Base-by-base conservation (phyloP, 2,888 invertebrate genomes). In the Exephanes ischioxanthus region DNA sequence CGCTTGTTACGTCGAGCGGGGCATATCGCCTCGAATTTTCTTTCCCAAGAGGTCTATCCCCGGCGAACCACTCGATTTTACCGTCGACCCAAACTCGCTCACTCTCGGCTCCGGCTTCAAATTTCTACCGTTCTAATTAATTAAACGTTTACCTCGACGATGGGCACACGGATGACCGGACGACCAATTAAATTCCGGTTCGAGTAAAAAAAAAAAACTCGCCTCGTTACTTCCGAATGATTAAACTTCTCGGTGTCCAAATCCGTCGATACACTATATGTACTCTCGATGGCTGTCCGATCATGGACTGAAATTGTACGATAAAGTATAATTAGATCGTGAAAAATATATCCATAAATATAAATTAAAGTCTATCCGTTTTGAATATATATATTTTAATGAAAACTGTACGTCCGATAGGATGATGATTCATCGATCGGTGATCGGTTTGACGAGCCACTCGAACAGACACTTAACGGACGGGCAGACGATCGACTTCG, bases 71-170 rank as follows among this genome's bases (percentile, higher is more conserved):
- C 30, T 45, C 67, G 51, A 67, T 66, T 37, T 53, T 73, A 70
- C 72, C 41, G 73, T 58, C 53, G 55, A 30, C 73, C 22, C 45
- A 53, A 67, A 68, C 41, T 55, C 61, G 2, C 58, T 45, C 58
- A 48, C 45, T 48, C 45, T 48, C 45, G 3, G n/a, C 45, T 55
- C 11, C 22, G 30, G 30, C 68, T 75, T 78, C 72, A 55, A 16
- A 45, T 68, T 51, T 66, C 63, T 48, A 30, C 48, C 55, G 58
- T 33, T 73, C 61, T 63, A 73, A 72, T 73, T 83, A 79, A 83
- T 78, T 77, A 78, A 83, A 68, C 68, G 73, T 48, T 83, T 61
- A 73, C n/a, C 26, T 6, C 68, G 26, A 45, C 30, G 72, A 61
- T 48, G 37, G 26, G 33, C 48, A 26, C 22, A 26, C 72, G 71